phyloP scores from a whole-genome alignment of 2,113 vertebrate species.

The Empidonax traillii region DNA sequence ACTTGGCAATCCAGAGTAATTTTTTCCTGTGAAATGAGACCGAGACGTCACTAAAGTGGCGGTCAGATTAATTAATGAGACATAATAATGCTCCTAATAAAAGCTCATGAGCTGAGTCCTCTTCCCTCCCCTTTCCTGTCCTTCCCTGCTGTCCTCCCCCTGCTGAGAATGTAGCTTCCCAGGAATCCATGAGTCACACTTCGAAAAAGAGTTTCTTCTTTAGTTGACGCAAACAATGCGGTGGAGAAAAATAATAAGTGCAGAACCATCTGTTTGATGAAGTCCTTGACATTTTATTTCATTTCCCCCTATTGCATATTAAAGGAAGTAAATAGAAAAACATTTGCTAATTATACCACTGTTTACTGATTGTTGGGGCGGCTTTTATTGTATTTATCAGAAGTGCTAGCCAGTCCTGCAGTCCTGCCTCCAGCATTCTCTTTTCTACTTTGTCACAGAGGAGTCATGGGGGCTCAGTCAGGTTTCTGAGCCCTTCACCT shows the following conservation, averaged over 20 bases:
- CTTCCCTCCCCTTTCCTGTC: constrained; percentile 73
- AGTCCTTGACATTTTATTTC: constrained; percentile 83
- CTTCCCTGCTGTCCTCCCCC: constrained; percentile 49
- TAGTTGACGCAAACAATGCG: constrained; percentile 76
- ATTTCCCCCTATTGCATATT: constrained; percentile 79
- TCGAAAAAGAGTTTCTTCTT: constrained; percentile 69
- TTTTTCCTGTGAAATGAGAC: constrained; percentile 86
- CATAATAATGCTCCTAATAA: constrained; percentile 85
- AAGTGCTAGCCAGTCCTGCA: neutral
- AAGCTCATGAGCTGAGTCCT: constrained; percentile 77
- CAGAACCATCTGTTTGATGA: constrained; percentile 83
- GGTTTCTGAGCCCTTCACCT: neutral
- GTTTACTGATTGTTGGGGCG: constrained; percentile 73
- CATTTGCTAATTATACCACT: constrained; percentile 82
- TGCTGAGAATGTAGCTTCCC: constrained; percentile 70
- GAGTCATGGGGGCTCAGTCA: neutral
- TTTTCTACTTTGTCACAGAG: neutral
- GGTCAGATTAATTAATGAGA: constrained; percentile 82
- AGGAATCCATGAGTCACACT: constrained; percentile 76
- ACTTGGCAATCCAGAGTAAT: constrained; percentile 81
- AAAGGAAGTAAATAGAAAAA: constrained; percentile 83
- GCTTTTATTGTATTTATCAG: constrained; percentile 72
- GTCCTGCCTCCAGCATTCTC: constrained; percentile 18
- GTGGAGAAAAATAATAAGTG: constrained; percentile 70
- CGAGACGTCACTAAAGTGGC: constrained; percentile 79